A percentile compares a stretch with the other conserved stretches of the same genome.
Evolutionary conservation across 2,888 invertebrate species (phyloP).

Genomic region (Apodemia hepburni): DNA sequence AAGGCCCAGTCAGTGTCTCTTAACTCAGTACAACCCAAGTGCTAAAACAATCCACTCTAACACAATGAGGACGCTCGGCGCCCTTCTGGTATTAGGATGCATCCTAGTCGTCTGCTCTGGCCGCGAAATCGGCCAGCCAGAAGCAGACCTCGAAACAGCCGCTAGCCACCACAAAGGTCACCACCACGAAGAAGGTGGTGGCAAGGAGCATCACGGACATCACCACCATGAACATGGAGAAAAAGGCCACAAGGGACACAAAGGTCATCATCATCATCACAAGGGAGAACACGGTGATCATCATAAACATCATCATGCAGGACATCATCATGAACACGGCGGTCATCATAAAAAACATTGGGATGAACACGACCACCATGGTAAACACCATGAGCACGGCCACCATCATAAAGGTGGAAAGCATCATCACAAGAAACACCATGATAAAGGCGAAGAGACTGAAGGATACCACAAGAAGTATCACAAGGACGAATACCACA

Average conservation of each 20-base stretch:
- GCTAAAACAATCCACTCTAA: slow-evolving; percentile 58
- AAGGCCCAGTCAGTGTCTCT: slow-evolving; percentile 56
- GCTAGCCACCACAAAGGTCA: slow-evolving; percentile 70
- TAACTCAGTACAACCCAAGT: slow-evolving; percentile 62
- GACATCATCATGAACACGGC: slow-evolving; percentile 87
- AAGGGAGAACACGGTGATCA: slow-evolving; percentile 89
- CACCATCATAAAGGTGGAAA: slow-evolving; percentile 90
- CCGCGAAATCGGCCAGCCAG: slow-evolving; percentile 56
- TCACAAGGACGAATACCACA: slow-evolving; percentile 92
- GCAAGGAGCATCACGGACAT: slow-evolving; percentile 83
- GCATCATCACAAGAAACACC: slow-evolving; percentile 89
- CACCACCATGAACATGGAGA: slow-evolving; percentile 85
- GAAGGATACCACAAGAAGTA: slow-evolving; percentile 92
- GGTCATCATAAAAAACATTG: slow-evolving; percentile 90
- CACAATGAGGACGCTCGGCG: slow-evolving; percentile 70
- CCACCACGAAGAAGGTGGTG: slow-evolving; percentile 84
- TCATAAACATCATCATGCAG: slow-evolving; percentile 87
- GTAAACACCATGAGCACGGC: slow-evolving; percentile 87
- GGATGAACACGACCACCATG: slow-evolving; percentile 87
- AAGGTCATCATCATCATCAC: slow-evolving; percentile 87
- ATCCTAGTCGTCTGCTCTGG: slow-evolving; percentile 52
- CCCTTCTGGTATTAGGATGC: slow-evolving; percentile 61
- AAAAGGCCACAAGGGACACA: slow-evolving; percentile 89
- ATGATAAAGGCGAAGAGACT: slow-evolving; percentile 91
- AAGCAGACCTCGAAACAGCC: slow-evolving; percentile 70